Base-by-base conservation (phyloP, 1,140 invertebrate genomes). In the Pararge aegeria region DNA sequence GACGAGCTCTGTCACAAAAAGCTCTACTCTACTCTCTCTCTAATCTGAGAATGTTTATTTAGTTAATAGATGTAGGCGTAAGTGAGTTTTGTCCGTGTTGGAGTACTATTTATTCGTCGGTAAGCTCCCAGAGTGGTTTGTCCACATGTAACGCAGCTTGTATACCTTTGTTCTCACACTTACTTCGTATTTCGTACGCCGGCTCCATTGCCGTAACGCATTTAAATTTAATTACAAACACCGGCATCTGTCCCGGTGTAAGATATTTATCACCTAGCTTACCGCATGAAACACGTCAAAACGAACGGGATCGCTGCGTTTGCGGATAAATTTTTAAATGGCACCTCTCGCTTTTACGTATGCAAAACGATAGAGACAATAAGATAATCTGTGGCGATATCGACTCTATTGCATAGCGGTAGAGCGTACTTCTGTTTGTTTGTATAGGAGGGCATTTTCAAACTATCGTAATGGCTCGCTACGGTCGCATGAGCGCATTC, bases 401-500 rank as follows among this genome's bases (percentile, higher is more conserved):
- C 30, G 55, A 79, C 80, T 73, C 68, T 86, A 86, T 71, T 60
- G 49, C 67, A 24, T 54, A 12, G 73, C 34, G 61, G 61, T 81
- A 86, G 59, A 75, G 81, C 68, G 64, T 74, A 80, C 49, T 79
- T 79, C 78, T 65, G 70, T 76, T 73, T 81, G 71, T 75, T 75
- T 78, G 64, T 66, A 64, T 51, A 72, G 40, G 61, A 61, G 62
- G 68, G 66, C 68, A 78, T 73, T 83, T 80, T 80, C 77, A 78
- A 49, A 82, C 70, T 75, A 80, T 83, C 73, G 77, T 78, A 80
- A 82, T 83, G 77, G 76, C 75, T 84, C 59, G 82, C 77, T 82
- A 83, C 82, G 83, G 80, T 85, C 75, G 75, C 84, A 79, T 85
- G 79, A 83, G 75, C 84, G 80, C 80, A 81, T 83, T 84, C 75